Evolutionary conservation across 2,888 invertebrate genomes (phyloP), one percentile per base, ranked within the genome.

Genomic region (Stratiomys singularior): DNA sequence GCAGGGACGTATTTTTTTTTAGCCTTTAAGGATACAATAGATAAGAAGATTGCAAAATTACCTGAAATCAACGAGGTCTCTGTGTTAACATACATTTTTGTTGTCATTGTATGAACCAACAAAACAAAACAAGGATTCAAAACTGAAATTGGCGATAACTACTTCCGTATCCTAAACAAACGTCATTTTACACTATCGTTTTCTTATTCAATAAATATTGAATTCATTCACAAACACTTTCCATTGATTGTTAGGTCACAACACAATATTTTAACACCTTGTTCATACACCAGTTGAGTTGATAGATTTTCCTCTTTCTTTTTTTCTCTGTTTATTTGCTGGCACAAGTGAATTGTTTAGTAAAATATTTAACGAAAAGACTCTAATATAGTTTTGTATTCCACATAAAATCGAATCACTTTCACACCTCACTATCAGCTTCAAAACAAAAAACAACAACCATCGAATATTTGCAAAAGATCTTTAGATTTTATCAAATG

Each of bases 11-110:
- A n/a, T n/a, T n/a, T n/a, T n/a, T n/a, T n/a, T n/a, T n/a, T n/a
- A n/a, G n/a, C n/a, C n/a, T n/a, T n/a, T n/a, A n/a, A n/a, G n/a
- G n/a, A n/a, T n/a, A 37, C 37, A 37, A 37, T 9, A 37, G 9
- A 5, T 5, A 37, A 37, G 37, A 37, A 37, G 37, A 9, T 37
- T 4, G 4, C 4, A 52, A 52, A 52, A n/a, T 82, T 85, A 86
- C 86, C 86, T 85, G 86, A 87, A 83, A 86, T 84, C 80, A 86
- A 86, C 13, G 86, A 82, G 81, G 84, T 86, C 84, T 86, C 86
- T 84, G 86, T 83, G 78, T 85, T 84, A 56, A 86, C 83, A 84
- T 86, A 86, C 86, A 87, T 87, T 80, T 82, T 85, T 82, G 79
- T 52, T 18, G 15, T 9, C 52, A 52, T 52, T 52, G 7, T 44